Evolutionary conservation across 1,140 invertebrate species (phyloP), one percentile per base, ranked within the genome.

Genomic region (Proctacanthus coquilletti): DNA sequence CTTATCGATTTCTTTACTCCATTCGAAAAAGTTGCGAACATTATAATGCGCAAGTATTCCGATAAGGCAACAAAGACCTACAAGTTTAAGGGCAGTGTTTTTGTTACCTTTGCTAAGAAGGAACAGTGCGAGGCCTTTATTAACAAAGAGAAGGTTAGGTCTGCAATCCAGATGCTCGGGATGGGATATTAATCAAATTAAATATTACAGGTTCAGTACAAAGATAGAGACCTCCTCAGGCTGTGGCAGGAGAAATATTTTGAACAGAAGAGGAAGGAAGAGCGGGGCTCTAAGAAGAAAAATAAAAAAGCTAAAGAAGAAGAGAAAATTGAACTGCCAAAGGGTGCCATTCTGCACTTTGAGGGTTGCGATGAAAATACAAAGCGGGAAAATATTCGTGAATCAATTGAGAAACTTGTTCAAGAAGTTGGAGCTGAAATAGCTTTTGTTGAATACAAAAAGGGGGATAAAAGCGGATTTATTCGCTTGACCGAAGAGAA

Each of bases 41-140:
- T 94, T 25, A 62, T 74, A 48, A 80, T 84, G 72, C 71, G 83
- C 44, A 71, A 70, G 39, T 84, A 79, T 45, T 58, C 62, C 23
- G 76, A 81, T 45, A 74, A 71, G 41, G 61, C 69, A 5, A 65
- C 63, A 5, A 80, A 81, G 48, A 68, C 69, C 25, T 64, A 68
- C 34, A 60, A 69, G 21, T 91, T 89, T 50, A 86, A 96, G 65
- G 91, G 91, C 29, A 94, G 89, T 5, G 73, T 91, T 34, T 92
- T 92, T 65, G 71, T 80, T 15, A 78, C 81, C 3, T 95, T 92
- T 51, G 70, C 74, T 46, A 80, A 71, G 19, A 64, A 74, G 35
- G 84, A 88, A 36, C 69, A 73, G 46, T 75, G 76, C 11, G 72
- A 80, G 44, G 60, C 64, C 30, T 78, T 82, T 47, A 42, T 60